Evolutionary conservation across 2,888 invertebrate species (phyloP).

Genomic region (Lepetodrilus schrolli): DNA sequence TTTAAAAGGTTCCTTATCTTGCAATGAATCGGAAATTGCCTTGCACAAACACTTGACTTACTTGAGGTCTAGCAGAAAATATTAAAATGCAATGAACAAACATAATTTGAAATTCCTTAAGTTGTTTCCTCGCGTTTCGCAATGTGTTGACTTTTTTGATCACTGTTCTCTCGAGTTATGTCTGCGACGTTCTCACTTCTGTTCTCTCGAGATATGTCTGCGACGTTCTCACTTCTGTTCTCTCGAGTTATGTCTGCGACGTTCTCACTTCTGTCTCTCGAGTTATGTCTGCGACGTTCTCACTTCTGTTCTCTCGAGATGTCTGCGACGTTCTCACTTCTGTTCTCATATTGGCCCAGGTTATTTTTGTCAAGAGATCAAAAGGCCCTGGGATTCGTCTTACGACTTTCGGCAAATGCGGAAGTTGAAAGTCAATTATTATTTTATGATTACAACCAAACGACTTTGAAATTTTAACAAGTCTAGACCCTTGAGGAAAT

Average conservation of each 20-base stretch:
- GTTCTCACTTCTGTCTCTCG: too few relatives aligned
- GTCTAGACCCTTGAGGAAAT: neutral
- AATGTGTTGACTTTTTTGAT: neutral
- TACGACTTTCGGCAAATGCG: neutral
- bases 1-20: neutral
- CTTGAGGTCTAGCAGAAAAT: neutral
- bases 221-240: too few relatives aligned
- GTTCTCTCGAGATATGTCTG: too few relatives aligned
- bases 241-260: too few relatives aligned
- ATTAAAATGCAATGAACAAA: neutral
- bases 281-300: too few relatives aligned
- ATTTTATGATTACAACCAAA: neutral
- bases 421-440: neutral
- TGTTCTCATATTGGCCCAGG: too few relatives aligned
- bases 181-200: too few relatives aligned
- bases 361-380: slow-evolving; percentile 6
- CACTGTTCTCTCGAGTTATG: too few relatives aligned
- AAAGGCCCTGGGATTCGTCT: neutral
- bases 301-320: too few relatives aligned
- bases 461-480: neutral
- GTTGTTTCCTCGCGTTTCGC: neutral
- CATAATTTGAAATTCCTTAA: neutral
- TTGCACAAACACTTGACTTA: neutral
- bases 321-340: too few relatives aligned
- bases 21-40: neutral